These are phyloP conservation scores for Agrochola litura DNA, from an alignment of 2,888 invertebrate species.

Conservation along the genomic window DNA sequence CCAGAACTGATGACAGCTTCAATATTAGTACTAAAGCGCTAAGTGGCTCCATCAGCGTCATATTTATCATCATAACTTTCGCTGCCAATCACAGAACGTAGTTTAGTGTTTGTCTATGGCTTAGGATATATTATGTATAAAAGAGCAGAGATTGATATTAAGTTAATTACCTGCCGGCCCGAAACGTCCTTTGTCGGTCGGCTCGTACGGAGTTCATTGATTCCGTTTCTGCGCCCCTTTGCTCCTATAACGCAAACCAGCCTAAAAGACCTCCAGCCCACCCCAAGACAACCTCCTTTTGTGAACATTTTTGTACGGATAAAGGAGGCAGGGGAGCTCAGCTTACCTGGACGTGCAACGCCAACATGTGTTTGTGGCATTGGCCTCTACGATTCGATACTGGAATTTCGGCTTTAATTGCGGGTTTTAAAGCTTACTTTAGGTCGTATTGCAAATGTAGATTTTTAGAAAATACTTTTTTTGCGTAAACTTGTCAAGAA, in stretches of 20 bases:
- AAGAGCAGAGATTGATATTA: slow-evolving; percentile 85
- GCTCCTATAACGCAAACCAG: slow-evolving; percentile 80
- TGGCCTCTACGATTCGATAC: slow-evolving; percentile 78
- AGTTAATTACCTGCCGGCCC: slow-evolving; percentile 88
- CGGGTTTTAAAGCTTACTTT: slow-evolving; percentile 57
- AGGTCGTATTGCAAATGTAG: slow-evolving; percentile 59
- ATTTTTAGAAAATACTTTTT: slow-evolving; percentile 77
- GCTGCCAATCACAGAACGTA: slow-evolving; percentile 46
- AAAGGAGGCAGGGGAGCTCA: slow-evolving; percentile 74
- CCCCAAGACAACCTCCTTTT: slow-evolving; percentile 57
- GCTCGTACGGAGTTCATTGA: slow-evolving; percentile 88
- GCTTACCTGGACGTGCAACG: slow-evolving; percentile 73
- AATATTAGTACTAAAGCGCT: slow-evolving; percentile 27
- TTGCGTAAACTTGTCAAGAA: slow-evolving; percentile 67
- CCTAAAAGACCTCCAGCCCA: slow-evolving; percentile 69
- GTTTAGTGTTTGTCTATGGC: slow-evolving; percentile 60
- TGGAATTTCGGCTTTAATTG: slow-evolving; percentile 74
- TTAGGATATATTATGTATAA: slow-evolving; percentile 73
- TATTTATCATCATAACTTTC: slow-evolving; percentile 48
- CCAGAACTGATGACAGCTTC: slow-evolving; percentile 28
- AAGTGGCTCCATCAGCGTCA: slow-evolving; percentile 22
- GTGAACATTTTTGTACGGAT: slow-evolving; percentile 48
- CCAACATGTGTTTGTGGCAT: slow-evolving; percentile 88
- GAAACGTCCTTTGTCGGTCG: slow-evolving; percentile 89
- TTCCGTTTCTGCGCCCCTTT: slow-evolving; percentile 87